A percentile compares a stretch with the other conserved stretches of the same genome.
Conservation (phyloP, 2,113 vertebrate genomes). For the Dendrocopos noguchii region DNA sequence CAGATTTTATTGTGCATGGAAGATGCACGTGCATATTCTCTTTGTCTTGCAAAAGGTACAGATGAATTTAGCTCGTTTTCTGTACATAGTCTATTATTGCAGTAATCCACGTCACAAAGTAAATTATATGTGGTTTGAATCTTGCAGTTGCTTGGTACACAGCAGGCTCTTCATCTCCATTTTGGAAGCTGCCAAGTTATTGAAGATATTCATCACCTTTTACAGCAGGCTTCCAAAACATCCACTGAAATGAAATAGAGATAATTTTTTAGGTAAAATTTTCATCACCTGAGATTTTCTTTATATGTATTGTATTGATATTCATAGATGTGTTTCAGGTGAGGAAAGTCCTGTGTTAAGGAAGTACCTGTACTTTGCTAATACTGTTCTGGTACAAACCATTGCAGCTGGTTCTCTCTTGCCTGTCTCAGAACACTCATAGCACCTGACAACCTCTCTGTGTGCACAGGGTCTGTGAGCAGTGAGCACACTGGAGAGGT, state of each 20-base stretch:
- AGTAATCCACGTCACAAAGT: not conserved
- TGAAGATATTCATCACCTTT: conserved; percentile 11
- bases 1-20: not conserved
- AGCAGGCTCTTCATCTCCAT: not conserved
- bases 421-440: accelerated
- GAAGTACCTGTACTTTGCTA: not conserved
- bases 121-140: not conserved
- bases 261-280: conserved; percentile 64
- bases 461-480: accelerated
- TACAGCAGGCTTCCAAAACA: not conserved
- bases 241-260: conserved; percentile 49
- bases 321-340: not conserved
- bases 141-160: accelerated
- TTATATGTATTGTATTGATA: not conserved
- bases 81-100: not conserved
- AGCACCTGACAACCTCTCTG: not conserved
- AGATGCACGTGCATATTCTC: not conserved
- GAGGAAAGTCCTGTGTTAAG: not conserved
- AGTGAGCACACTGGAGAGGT: not conserved
- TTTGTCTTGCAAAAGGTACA: not conserved
- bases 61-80: not conserved
- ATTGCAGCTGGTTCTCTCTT: not conserved
- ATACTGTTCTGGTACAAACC: not conserved
- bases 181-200: conserved; percentile 25
- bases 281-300: conserved; percentile 33